Evolutionary conservation across 2,888 invertebrate genomes (phyloP).

Genomic region (Synanthedon tipuliformis): DNA sequence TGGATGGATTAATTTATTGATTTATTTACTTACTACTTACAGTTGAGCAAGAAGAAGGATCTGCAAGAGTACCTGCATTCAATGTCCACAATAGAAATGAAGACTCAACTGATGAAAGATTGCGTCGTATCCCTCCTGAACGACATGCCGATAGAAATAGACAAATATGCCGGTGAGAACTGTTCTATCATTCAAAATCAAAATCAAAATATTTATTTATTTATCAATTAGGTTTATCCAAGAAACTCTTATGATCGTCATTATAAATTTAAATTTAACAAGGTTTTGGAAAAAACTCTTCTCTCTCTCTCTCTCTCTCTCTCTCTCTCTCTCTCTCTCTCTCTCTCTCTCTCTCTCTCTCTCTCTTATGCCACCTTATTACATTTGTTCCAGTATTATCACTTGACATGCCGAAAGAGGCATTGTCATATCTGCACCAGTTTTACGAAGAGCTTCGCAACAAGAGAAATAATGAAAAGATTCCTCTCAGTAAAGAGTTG

Average conservation of each 20-base stretch:
- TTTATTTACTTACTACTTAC: not conserved
- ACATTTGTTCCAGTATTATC: constrained; percentile 21
- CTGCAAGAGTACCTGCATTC: constrained; percentile 24
- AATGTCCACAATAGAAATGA: constrained; percentile 30
- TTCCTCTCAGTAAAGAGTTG: constrained; percentile 37
- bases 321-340: too few species aligned
- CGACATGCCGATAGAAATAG: constrained; percentile 10
- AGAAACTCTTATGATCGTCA: too few species aligned
- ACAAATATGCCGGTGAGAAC: constrained; percentile 25
- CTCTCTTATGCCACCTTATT: too few species aligned
- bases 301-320: too few species aligned
- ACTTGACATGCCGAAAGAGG: constrained; percentile 32
- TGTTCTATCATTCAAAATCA: not conserved
- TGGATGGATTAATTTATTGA: too few species aligned
- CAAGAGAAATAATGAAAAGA: constrained; percentile 15
- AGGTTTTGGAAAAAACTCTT: too few species aligned
- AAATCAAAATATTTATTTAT: too few species aligned
- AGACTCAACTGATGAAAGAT: constrained; percentile 36
- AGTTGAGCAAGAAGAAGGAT: constrained; percentile 40
- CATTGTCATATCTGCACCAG: constrained; percentile 26
- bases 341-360: too few species aligned
- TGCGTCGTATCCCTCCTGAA: constrained; percentile 28
- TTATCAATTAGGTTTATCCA: too few species aligned
- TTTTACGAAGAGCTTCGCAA: constrained; percentile 36
- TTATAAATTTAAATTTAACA: too few species aligned